Evolutionary conservation across 2,113 vertebrate species (phyloP).

Genomic region (Pterophyllum scalare): DNA sequence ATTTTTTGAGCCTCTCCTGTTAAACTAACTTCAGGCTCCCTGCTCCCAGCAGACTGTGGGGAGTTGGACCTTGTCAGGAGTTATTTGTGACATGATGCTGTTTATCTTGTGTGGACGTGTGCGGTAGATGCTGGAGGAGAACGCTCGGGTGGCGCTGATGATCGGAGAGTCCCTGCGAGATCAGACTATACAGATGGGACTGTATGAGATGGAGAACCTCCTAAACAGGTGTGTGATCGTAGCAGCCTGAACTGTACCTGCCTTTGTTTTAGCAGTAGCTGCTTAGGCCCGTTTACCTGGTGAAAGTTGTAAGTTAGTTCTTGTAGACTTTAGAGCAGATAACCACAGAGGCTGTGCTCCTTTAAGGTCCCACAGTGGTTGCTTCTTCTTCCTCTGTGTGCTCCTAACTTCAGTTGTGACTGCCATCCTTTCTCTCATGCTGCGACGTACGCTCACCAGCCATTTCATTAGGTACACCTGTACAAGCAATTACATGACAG

Average conservation of each 20-base stretch:
- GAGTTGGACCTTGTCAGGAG: not conserved
- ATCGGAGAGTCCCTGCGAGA: conserved; percentile 85
- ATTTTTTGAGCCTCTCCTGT: not conserved
- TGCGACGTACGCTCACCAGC: not conserved
- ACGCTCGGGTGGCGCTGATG: conserved; percentile 87
- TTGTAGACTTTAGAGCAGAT: too few species aligned
- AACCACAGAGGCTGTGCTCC: too few species aligned
- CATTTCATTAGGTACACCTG: not conserved
- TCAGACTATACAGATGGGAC: conserved; percentile 88
- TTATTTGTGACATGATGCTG: not conserved
- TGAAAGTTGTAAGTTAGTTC: too few species aligned
- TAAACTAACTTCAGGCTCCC: not conserved
- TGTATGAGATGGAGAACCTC: conserved; percentile 90
- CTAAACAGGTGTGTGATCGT: conserved; percentile 84
- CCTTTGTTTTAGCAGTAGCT: not conserved
- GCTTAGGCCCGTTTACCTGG: rapidly evolving
- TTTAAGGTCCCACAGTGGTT: too few species aligned
- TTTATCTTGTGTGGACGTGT: not conserved
- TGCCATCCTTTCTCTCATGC: rapidly evolving
- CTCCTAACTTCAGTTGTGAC: too few species aligned
- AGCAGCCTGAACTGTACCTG: not conserved
- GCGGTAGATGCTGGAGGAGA: conserved; percentile 92
- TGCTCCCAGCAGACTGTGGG: not conserved
- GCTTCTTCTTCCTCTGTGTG: too few species aligned
- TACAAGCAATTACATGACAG: too few species aligned